phyloP scores from a whole-genome alignment of 2,888 invertebrate species.

The Cepaea hortensis region DNA sequence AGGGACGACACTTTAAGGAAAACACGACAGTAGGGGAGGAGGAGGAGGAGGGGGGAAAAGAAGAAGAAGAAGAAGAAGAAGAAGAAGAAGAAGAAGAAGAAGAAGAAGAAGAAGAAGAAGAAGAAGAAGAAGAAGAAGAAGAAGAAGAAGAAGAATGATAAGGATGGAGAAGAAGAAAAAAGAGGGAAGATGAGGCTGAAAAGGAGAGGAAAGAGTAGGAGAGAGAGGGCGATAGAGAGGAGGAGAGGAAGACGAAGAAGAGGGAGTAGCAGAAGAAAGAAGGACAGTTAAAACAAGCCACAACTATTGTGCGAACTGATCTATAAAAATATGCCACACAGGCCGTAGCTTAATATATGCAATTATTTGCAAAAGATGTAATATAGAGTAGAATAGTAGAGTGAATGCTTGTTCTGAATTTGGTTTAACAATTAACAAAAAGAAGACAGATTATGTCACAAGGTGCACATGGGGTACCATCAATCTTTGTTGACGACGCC shows the following conservation, averaged over 20 bases:
- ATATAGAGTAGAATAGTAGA: no score
- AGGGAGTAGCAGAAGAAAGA: neutral
- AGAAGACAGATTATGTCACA: no score
- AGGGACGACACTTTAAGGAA: no score
- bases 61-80: neutral
- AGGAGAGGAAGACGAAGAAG: neutral
- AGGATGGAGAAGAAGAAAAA: neutral
- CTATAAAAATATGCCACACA: no score
- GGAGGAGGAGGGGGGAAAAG: neutral
- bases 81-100: neutral
- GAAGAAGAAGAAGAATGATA: neutral
- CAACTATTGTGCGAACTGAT: no score
- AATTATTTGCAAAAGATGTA: no score
- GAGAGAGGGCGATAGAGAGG: constrained; percentile 24
- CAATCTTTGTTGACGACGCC: no score
- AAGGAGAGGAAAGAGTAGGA: neutral
- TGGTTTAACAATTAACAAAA: no score
- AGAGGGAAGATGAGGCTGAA: neutral
- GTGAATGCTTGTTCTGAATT: no score
- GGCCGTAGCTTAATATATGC: no score
- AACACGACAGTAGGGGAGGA: neutral
- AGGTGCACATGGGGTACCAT: no score
- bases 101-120: neutral
- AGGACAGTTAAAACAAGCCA: neutral
- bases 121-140: constrained; percentile 8